Evolutionary conservation across 2,113 vertebrate species (phyloP), one percentile per base, ranked within the genome.

Genomic region (Leptosomus discolor): DNA sequence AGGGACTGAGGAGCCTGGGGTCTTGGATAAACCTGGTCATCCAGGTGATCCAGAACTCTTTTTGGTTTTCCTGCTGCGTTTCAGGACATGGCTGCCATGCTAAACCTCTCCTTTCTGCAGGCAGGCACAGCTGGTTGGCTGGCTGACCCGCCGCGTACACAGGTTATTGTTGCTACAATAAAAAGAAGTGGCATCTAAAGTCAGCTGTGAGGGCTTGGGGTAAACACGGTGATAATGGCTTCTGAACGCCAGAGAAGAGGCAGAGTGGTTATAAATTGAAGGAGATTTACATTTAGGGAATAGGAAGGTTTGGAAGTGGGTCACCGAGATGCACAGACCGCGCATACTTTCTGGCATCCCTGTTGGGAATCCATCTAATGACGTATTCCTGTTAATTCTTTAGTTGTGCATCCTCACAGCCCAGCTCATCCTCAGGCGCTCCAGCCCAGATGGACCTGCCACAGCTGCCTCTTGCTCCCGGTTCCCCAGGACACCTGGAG

Each of bases 261-360:
- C 93, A 74, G 71, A 95, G 75, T 9, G 11, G 67, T 77, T 88
- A 15, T 45, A 79, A 80, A 67, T 8, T 22, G 76, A 79, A 56
- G 81, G 60, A 84, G 43, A 57, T 57, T n/a, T 71, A 37, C 94
- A 37, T 60, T 46, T 19, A 48, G 87, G 94, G 84, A 76, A 19
- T 6, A 85, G 39, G 69, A 75, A 85, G 80, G 77, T 88, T 86
- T 93, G 84, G 74, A 90, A 96, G 46, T 64, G 93, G 94, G 69
- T 93, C 94, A 94, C 36, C 0, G 34, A 92, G 64, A 83, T 15
- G 83, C 68, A 63, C 78, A 67, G 61, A 48, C 76, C 0, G 14
- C 70, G 68, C 27, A 8, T 10, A 32, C 85, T 78, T 37, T 20
- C 92, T 71, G 68, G 64, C 77, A 63, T 63, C 82, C 83, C 89